Base-by-base conservation (phyloP, 2,888 invertebrate genomes). In the Yponomeuta cagnagella region DNA sequence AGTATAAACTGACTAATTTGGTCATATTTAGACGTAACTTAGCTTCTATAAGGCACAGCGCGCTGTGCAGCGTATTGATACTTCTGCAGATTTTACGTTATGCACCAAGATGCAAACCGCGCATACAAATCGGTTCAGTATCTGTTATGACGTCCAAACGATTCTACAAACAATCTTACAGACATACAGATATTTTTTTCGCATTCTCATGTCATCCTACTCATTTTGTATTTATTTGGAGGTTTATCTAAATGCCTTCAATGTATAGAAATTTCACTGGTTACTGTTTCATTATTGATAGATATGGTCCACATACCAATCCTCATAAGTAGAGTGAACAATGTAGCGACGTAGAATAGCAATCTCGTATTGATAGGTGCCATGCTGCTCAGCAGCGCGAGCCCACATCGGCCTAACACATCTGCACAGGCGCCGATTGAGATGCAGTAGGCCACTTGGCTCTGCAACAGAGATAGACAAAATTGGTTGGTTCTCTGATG, bases 381-480 rank as follows among this genome's bases (percentile, higher is more conserved):
- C 52, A 86, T 71, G 73, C 83, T 82, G 74, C 89, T 89, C 69
- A 92, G 75, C 8, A 88, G n/a, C 3, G 86, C 88, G 5, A 92
- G 77, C 1, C 76, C 74, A 73, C 85, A 89, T 10, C 92, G 82
- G 0, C 91, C 89, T 1, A 84, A 81, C 0, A 92, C 85, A 71
- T 93, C 93, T 1, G 91, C 86, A 3, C 84, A 90, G 0, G 90
- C 86, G 72, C 87, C 82, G 15, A 92, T 82, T 1, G 92, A 89
- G 71, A 93, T 87, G 72, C 89, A 89, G 30, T 80, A 79, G 2
- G 92, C 90, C 12, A 91, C 88, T 77, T 88, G 79, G 63, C 76
- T 77, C 93, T 93, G 83, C 33, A 88, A 85, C 3, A 15, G 15
- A 58, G 52, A 15, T 12, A 58, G 52, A 58, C 15, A 8, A 12